These are phyloP conservation scores for Pseudopodoces humilis DNA, from an alignment of 2,113 vertebrate species.

Conservation along the genomic window DNA sequence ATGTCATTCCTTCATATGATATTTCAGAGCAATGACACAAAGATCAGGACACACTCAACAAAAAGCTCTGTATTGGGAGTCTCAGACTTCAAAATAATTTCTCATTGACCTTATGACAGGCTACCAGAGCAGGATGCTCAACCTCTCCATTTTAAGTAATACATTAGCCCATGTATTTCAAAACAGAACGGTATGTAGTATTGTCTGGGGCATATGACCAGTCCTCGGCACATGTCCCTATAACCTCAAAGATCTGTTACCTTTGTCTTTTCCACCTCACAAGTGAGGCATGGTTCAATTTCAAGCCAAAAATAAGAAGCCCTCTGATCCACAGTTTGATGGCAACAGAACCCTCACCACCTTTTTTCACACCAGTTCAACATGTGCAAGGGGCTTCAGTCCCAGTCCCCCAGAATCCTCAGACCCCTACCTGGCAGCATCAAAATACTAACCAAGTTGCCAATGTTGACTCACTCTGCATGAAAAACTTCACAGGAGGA, in stretches of 20 bases:
- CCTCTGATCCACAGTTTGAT: not conserved
- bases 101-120: not conserved
- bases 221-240: not conserved
- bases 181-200: not conserved
- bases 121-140: not conserved
- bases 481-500: not conserved
- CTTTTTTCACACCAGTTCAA: not conserved
- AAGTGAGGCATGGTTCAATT: not conserved
- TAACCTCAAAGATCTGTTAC: not conserved
- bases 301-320: not conserved
- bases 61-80: not conserved
- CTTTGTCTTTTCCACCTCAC: not conserved
- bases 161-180: not conserved
- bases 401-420: not conserved
- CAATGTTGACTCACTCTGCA: not conserved
- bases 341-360: not conserved
- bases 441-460: not conserved
- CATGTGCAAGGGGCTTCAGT: not conserved
- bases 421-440: not conserved
- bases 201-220: not conserved
- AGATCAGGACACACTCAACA: not conserved
- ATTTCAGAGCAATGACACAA: not conserved
- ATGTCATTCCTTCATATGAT: rapidly evolving
- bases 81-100: not conserved
- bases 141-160: not conserved